These are phyloP conservation scores for Archips crataeganus DNA, from an alignment of 2,888 invertebrate species.

Conservation along the genomic window DNA sequence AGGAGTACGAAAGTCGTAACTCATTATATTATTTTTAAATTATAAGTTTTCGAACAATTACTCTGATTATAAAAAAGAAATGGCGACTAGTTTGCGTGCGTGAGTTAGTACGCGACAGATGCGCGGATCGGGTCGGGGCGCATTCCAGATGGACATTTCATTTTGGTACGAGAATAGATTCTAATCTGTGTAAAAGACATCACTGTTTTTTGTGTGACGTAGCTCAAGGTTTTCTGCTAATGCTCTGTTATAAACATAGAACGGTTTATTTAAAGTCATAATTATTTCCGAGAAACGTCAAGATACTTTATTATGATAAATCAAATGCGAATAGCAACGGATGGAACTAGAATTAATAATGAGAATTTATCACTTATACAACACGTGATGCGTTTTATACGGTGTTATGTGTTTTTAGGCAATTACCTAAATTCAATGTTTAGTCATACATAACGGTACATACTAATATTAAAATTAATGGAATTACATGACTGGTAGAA, in stretches of 20 bases:
- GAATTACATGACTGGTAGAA: too few species aligned
- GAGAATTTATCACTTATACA: not conserved
- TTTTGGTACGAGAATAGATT: constrained; percentile 62
- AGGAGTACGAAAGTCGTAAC: constrained; percentile 36
- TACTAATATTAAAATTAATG: too few species aligned
- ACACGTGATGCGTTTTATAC: not conserved
- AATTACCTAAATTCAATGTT: not conserved
- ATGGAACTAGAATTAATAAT: constrained; percentile 1
- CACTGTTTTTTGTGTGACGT: constrained; percentile 48
- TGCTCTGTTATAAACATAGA: constrained; percentile 38
- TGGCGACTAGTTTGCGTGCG: constrained; percentile 39
- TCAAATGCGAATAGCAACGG: constrained; percentile 1
- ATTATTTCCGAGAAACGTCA: constrained; percentile 33
- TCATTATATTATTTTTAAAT: constrained; percentile 26
- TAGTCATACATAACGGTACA: not conserved
- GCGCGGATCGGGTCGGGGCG: constrained; percentile 56
- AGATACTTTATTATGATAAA: constrained; percentile 16
- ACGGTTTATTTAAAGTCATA: constrained; percentile 34
- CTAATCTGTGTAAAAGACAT: constrained; percentile 55
- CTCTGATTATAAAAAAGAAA: constrained; percentile 22
- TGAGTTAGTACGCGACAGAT: constrained; percentile 79
- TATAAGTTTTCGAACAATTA: constrained; percentile 32
- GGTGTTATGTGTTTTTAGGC: not conserved
- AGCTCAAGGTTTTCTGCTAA: constrained; percentile 43
- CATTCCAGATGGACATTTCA: constrained; percentile 63